Evolutionary conservation across 2,888 invertebrate genomes (phyloP), one percentile per base, ranked within the genome.

Genomic region (Apodemia zela): DNA sequence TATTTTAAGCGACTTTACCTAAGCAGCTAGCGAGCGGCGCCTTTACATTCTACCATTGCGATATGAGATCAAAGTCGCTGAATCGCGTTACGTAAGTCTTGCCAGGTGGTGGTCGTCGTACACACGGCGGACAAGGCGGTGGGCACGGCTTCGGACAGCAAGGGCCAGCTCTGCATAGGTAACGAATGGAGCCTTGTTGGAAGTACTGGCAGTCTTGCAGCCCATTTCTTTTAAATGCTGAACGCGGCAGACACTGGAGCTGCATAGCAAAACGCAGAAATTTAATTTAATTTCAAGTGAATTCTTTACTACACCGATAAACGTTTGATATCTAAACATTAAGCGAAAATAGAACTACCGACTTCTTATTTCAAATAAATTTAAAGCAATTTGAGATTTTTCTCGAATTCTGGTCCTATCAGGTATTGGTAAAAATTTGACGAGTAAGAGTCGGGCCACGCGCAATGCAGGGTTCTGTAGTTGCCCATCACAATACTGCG

Each of bases 151-250:
- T 74, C 62, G 79, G 68, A 70, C 87, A 84, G 73, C 80, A 71
- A 59, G 84, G 76, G 66, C 81, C 83, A 66, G 80, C 70, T 67
- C 89, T 86, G 76, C 92, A 92, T 70, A 92, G 75, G 76, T 92
- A 92, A 72, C 92, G 88, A 70, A 91, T 86, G 62, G 91, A 86
- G 65, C 92, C 91, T 70, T 89, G 89, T 78, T 91, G 89, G 81
- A 90, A 89, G 82, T 80, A 92, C 80, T 92, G 89, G 79, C 82
- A 85, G 74, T 92, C 92, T 71, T 92, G 92, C 67, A 92, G 80
- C 47, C 92, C 92, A 75, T 92, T 92, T 63, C 92, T 85, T 79
- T 92, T 92, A 86, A 90, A 92, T 61, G 92, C 92, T 66, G 92
- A 89, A 71, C 89, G 84, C 68, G 92, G 92, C 67, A 92, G 84